Evolutionary conservation across 2,888 invertebrate species (phyloP).

Genomic region (Spialia ferax): DNA sequence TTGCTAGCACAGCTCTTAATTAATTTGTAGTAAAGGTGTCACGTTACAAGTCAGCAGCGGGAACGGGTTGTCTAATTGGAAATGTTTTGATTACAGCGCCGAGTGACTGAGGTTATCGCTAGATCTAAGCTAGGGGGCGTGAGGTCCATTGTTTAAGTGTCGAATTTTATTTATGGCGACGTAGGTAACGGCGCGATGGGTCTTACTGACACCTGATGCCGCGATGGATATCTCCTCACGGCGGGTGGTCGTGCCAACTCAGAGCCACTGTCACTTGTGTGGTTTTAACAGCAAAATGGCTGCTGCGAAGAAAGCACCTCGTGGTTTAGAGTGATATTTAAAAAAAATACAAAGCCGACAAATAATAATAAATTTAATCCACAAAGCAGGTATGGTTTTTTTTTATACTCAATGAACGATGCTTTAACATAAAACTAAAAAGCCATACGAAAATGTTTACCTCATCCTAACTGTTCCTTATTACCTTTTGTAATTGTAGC

Average conservation of each 20-base stretch:
- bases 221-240: conserved; percentile 67
- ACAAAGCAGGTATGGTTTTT: no score
- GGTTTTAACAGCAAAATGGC: conserved; percentile 21
- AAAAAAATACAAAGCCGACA: neutral
- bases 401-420: no score
- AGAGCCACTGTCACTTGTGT: conserved; percentile 22
- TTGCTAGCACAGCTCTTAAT: conserved; percentile 27
- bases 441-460: no score
- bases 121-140: conserved; percentile 63
- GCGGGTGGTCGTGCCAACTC: conserved; percentile 67
- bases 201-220: conserved; percentile 44
- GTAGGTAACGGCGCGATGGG: conserved; percentile 54
- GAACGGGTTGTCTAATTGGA: conserved; percentile 58
- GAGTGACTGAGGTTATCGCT: conserved; percentile 57
- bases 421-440: no score
- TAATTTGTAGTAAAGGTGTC: conserved; percentile 45
- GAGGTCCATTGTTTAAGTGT: conserved; percentile 73
- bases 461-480: no score
- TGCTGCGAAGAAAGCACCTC: conserved; percentile 14
- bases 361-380: no score
- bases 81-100: conserved; percentile 56
- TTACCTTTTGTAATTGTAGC: neutral
- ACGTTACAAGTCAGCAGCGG: conserved; percentile 55
- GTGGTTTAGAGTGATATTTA: conserved; percentile 8
- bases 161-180: conserved; percentile 77